A percentile compares a stretch with the other conserved stretches of the same genome.
Evolutionary conservation across 2,797 vertebrate genomes (phyloP).

Genomic region (Delichon dasypus): DNA sequence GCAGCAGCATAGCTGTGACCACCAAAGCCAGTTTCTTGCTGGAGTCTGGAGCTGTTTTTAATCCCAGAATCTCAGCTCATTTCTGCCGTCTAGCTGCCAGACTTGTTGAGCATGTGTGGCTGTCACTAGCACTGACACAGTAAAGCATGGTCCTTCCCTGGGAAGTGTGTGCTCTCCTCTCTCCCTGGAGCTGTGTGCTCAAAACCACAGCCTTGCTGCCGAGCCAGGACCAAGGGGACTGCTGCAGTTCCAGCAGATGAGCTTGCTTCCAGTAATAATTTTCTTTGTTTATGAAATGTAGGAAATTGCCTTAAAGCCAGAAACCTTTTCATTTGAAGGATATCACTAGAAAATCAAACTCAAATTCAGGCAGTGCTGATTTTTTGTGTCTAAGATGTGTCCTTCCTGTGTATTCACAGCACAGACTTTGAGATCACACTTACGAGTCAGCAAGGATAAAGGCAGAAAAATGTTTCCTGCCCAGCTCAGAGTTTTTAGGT

Average conservation of each 20-base stretch:
- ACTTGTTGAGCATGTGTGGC: neutral
- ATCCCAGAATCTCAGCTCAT: conserved; percentile 24
- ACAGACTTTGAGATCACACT: neutral
- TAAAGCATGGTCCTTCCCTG: neutral
- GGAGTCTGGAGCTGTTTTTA: neutral
- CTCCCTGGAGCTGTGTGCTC: neutral
- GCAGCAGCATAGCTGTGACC: neutral
- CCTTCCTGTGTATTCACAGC: accelerated
- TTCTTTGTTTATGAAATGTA: neutral
- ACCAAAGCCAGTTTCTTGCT: neutral
- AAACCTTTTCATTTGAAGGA: neutral
- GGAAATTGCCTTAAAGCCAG: neutral
- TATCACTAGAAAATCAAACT: neutral
- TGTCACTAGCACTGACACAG: neutral
- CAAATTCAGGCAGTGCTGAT: neutral
- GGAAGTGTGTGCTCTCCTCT: neutral
- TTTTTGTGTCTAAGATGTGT: neutral
- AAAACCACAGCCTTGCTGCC: neutral
- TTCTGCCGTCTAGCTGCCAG: conserved; percentile 57
- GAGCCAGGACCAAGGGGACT: neutral
- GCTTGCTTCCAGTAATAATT: neutral
- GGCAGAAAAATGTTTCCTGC: neutral
- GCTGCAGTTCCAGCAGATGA: neutral
- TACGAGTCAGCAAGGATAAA: neutral
- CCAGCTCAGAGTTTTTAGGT: neutral